Evolutionary conservation across 2,888 invertebrate species (phyloP).

Genomic region (Thysanoteuthis rhombus): DNA sequence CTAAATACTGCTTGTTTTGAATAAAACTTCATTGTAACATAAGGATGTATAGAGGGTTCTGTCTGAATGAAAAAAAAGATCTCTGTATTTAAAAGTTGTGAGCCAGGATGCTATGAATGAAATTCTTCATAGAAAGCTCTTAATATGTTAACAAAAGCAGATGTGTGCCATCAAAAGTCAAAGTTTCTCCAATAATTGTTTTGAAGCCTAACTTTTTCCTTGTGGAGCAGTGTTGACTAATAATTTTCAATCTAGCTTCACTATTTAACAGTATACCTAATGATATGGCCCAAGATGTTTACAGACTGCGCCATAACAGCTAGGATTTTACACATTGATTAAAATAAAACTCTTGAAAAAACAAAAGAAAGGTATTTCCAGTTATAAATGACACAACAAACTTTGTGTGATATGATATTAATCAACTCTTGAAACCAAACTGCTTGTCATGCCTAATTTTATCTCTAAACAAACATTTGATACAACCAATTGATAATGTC

Average conservation of each 20-base stretch:
- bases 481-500: background rate
- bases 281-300: background rate
- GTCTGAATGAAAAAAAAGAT: too few species aligned
- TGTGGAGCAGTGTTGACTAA: background rate
- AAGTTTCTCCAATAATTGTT: too few species aligned
- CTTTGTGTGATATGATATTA: background rate
- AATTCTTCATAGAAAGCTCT: too few species aligned
- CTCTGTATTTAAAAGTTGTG: too few species aligned
- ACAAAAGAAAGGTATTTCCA: background rate
- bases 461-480: background rate
- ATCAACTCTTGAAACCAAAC: background rate
- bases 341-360: background rate
- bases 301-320: background rate
- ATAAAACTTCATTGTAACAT: too few species aligned
- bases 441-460: background rate
- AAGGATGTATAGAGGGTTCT: too few species aligned
- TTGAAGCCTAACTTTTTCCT: too few species aligned
- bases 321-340: background rate
- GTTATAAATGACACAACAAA: background rate
- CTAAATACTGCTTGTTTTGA: too few species aligned
- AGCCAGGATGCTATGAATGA: too few species aligned
- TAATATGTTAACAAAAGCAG: too few species aligned
- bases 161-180: too few species aligned
- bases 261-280: background rate
- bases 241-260: background rate